Base-by-base conservation (phyloP, 2,888 invertebrate species). In the Germaria angustata region DNA sequence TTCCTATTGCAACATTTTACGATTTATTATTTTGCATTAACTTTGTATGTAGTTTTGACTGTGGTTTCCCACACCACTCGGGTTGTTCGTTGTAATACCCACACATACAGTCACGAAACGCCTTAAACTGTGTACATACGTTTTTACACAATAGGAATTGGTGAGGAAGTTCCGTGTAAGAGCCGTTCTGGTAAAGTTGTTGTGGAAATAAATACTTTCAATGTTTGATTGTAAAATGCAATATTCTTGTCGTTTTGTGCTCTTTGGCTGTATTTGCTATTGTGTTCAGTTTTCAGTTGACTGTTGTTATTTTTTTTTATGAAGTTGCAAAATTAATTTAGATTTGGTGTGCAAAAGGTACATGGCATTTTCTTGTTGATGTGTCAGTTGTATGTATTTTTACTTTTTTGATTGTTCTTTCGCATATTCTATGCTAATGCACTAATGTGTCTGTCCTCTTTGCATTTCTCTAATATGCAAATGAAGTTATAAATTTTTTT, bases 401-500 rank as follows among this genome's bases (percentile, higher is more conserved):
- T 49, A 20, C 2, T 11, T 8, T 51, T 15, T 24, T 5, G 17
- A 17, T 41, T 63, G 63, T 63, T 22, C 13, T 41, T 34, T 9
- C 20, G 8, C 49, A 13, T 68, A 34, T 22, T 53, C 9, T 11
- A 17, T 39, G 2, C 49, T 55, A 44, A 13, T 66, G 49, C 32
- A 24, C 51, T 39, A 28, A 36, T 34, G 28, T 28, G 28, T 17
- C 13, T 34, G 8, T 13, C 2, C 2, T 11, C 13, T 39, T 53
- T 41, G 20, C 17, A 9, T 79, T 39, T 66, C 34, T 32, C n/a
- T 46, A 81, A 49, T 68, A 68, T 81, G 78, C 73, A 81, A 78
- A 78, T 81, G 55, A 81, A 77, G 77, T 81, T 81, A 73, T 73
- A 78, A 81, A 78, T 61, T 81, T 81, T 66, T n/a, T 72, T 55